These are phyloP conservation scores for Bradypus variegatus DNA, from an alignment of 2,797 vertebrate genomes.

Conservation along the genomic window DNA sequence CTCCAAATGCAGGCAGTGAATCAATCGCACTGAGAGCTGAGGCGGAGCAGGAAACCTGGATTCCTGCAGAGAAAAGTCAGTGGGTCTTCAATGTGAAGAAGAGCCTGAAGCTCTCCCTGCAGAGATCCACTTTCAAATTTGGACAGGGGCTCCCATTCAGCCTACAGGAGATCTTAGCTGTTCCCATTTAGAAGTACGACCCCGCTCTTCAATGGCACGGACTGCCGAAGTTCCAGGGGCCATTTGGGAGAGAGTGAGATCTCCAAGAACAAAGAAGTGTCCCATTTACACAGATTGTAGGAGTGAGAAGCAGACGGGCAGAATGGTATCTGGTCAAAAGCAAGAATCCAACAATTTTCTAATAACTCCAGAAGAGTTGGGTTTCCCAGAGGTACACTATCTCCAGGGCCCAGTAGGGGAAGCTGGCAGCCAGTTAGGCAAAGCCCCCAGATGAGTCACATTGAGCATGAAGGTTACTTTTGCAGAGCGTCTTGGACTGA, in stretches of 20 bases:
- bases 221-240: background rate
- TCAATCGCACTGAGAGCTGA: background rate
- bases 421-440: background rate
- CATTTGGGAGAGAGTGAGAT: background rate
- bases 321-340: background rate
- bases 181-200: background rate
- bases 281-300: background rate
- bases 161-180: background rate
- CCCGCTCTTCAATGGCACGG: background rate
- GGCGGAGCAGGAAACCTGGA: background rate
- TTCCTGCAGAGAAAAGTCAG: background rate
- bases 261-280: background rate
- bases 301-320: background rate
- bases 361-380: background rate
- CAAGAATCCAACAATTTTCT: background rate
- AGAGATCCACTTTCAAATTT: background rate
- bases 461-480: background rate
- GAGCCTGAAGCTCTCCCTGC: background rate
- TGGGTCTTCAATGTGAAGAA: background rate
- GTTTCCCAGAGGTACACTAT: background rate
- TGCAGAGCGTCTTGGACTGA: background rate
- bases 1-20: rapidly evolving
- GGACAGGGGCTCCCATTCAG: background rate
- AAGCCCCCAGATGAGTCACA: background rate
- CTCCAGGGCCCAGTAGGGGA: background rate